These are phyloP conservation scores for Poecilia velifera DNA, from an alignment of 2,797 vertebrate species.

Conservation along the genomic window DNA sequence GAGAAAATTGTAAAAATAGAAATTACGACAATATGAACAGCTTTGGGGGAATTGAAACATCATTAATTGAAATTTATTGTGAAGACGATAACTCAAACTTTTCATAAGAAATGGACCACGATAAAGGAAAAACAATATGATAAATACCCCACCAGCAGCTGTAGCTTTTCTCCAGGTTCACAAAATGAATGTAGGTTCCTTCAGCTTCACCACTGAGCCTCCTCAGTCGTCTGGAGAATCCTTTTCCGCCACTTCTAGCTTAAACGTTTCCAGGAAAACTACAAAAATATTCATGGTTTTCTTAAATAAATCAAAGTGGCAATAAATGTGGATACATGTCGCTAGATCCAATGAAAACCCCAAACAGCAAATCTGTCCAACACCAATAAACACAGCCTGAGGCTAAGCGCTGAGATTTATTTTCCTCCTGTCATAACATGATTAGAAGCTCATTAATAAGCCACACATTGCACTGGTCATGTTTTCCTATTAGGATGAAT, in stretches of 20 bases:
- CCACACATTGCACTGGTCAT: not conserved
- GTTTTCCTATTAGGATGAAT: constrained; percentile 8
- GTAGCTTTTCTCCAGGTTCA: not conserved
- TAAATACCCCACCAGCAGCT: too few relatives aligned
- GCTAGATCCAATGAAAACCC: constrained; percentile 23
- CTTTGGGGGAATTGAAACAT: too few relatives aligned
- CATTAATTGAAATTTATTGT: too few relatives aligned
- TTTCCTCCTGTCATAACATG: constrained; percentile 14
- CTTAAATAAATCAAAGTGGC: not conserved
- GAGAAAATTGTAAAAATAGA: too few relatives aligned
- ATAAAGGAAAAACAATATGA: too few relatives aligned
- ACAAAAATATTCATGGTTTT: not conserved
- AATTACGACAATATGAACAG: too few relatives aligned
- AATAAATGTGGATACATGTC: constrained; percentile 5
- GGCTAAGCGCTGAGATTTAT: not conserved
- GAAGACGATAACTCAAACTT: too few relatives aligned
- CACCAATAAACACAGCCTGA: not conserved
- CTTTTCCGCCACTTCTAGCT: not conserved
- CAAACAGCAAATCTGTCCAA: not conserved
- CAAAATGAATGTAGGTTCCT: not conserved
- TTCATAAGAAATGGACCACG: too few relatives aligned
- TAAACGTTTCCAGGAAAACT: not conserved
- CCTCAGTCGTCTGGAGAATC: too few relatives aligned
- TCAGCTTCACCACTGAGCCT: not conserved
- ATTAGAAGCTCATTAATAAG: constrained; percentile 14